phyloP scores from a whole-genome alignment of 2,888 invertebrate species.

The Pristionchus japonicus region DNA sequence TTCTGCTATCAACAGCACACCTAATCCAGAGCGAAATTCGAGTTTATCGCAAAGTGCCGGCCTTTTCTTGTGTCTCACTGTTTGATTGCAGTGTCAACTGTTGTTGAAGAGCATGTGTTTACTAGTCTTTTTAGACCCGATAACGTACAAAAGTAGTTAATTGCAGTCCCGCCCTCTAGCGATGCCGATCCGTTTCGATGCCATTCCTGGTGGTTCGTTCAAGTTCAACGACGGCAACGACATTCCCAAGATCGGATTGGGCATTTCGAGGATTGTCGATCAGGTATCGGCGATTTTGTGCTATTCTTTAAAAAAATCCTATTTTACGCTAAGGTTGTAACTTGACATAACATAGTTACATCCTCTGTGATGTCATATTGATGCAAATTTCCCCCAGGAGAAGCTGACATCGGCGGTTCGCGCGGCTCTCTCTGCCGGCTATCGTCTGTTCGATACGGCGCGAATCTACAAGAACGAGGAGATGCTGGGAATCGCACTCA shows the following conservation, averaged over 20 bases:
- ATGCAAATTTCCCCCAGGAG: too few relatives aligned
- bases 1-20: background rate
- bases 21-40: background rate
- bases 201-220: constrained; percentile 52
- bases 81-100: too few relatives aligned
- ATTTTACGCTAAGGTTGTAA: too few relatives aligned
- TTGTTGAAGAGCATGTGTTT: too few relatives aligned
- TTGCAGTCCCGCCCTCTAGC: background rate
- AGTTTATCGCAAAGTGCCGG: too few relatives aligned
- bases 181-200: constrained; percentile 50
- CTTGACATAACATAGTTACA: too few relatives aligned
- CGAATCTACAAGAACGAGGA: constrained; percentile 84
- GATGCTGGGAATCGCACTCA: constrained; percentile 80
- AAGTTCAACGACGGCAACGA: constrained; percentile 53
- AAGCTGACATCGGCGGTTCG: constrained; percentile 44
- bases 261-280: constrained; percentile 61
- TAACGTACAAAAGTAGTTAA: background rate
- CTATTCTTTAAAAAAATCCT: too few relatives aligned
- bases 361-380: too few relatives aligned
- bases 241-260: constrained; percentile 64
- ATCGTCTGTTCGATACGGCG: constrained; percentile 85
- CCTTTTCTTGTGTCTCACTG: too few relatives aligned
- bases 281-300: constrained; percentile 48
- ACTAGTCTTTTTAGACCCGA: too few relatives aligned
- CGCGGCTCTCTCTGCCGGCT: constrained; percentile 78